These are phyloP conservation scores for Bibio marci DNA, from an alignment of 2,888 invertebrate species.

Conservation along the genomic window DNA sequence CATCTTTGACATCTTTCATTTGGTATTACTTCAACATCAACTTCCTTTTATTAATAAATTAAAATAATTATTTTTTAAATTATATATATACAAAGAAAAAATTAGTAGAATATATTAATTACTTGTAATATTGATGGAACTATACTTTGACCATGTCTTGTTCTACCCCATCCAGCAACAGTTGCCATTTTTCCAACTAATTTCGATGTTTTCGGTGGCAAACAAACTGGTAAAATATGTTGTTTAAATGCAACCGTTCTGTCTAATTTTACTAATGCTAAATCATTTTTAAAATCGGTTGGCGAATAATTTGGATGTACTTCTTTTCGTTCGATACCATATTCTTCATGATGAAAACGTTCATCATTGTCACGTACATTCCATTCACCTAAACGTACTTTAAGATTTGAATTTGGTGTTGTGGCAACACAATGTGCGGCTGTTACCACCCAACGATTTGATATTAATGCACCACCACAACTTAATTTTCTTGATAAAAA, in stretches of 20 bases:
- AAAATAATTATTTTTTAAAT: background rate
- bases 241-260: constrained; percentile 74
- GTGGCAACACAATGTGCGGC: constrained; percentile 58
- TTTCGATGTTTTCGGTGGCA: constrained; percentile 63
- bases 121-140: constrained; percentile 70
- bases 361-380: constrained; percentile 76
- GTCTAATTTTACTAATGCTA: constrained; percentile 66
- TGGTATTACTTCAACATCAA: constrained; percentile 72
- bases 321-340: constrained; percentile 72
- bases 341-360: constrained; percentile 72
- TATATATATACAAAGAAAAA: too few relatives aligned
- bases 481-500: constrained; percentile 79
- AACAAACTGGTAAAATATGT: constrained; percentile 82
- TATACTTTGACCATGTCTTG: constrained; percentile 72
- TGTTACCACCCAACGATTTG: constrained; percentile 81
- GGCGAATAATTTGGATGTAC: constrained; percentile 84
- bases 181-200: constrained; percentile 77
- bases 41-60: constrained; percentile 36
- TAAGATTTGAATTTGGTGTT: constrained; percentile 72
- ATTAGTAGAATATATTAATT: constrained; percentile 3
- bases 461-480: constrained; percentile 79
- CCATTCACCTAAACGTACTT: constrained; percentile 84
- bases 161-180: constrained; percentile 85
- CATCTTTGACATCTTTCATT: constrained; percentile 84
- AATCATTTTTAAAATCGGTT: constrained; percentile 79